Conservation (phyloP, 2,113 vertebrate genomes). For the Prochilodus magdalenae region DNA sequence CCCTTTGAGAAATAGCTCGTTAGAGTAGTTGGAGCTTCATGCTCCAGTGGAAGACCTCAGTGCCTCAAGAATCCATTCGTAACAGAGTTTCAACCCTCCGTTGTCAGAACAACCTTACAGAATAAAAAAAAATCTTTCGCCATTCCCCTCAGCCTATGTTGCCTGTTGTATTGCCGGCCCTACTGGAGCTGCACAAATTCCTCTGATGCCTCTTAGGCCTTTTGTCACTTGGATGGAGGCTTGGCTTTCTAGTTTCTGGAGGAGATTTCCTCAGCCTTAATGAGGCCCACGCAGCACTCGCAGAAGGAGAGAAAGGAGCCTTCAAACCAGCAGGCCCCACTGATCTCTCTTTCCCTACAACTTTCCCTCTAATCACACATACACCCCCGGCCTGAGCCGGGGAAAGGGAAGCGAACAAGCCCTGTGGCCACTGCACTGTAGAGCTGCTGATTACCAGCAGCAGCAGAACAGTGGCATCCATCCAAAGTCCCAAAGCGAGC, state of each 20-base stretch:
- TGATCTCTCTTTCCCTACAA: slow-evolving; percentile 45
- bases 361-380: slow-evolving; percentile 52
- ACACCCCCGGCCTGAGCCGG: slow-evolving; percentile 18
- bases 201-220: slow-evolving; percentile 25
- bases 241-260: slow-evolving; percentile 38
- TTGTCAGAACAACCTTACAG: background rate
- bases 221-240: slow-evolving; percentile 46
- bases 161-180: slow-evolving; percentile 12
- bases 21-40: background rate
- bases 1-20: background rate
- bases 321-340: slow-evolving; percentile 27
- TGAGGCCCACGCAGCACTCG: slow-evolving; percentile 45
- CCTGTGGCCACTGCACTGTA: slow-evolving; percentile 31
- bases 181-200: slow-evolving; percentile 9
- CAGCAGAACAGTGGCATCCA: slow-evolving; percentile 1
- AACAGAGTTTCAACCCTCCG: background rate
- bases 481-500: background rate
- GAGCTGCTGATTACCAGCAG: slow-evolving; percentile 19
- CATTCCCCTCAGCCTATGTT: background rate
- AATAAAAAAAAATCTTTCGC: background rate
- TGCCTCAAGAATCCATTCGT: background rate
- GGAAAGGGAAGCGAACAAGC: slow-evolving; percentile 10
- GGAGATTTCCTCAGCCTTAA: slow-evolving; percentile 44
- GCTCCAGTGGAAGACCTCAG: background rate
- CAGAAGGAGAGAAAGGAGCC: slow-evolving; percentile 32